A percentile compares a stretch with the other conserved stretches of the same genome.
Evolutionary conservation across 2,888 invertebrate genomes (phyloP).

Genomic region (Danaus chrysippus): DNA sequence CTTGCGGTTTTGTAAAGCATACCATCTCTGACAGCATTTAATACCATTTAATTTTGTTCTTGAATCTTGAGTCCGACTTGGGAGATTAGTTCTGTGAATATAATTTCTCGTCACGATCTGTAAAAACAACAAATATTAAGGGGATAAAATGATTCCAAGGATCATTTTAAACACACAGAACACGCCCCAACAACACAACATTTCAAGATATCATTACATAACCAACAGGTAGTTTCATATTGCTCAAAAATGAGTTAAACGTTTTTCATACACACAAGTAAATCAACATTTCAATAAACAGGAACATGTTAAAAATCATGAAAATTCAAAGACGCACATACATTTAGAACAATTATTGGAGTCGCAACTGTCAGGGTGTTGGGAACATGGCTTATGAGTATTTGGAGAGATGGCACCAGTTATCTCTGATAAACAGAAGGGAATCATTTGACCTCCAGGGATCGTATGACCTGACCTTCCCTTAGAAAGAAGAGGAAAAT

Average conservation of each 20-base stretch:
- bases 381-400: not conserved
- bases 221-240: not conserved
- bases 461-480: constrained; percentile 6
- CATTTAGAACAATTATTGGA: not conserved
- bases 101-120: not conserved
- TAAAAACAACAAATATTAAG: constrained; percentile 2
- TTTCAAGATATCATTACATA: constrained; percentile 5
- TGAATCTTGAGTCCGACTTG: constrained; percentile 19
- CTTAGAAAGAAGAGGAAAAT: not conserved
- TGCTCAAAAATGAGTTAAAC: not conserved
- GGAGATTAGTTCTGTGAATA: constrained; percentile 17
- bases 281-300: constrained; percentile 7
- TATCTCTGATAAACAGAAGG: not conserved
- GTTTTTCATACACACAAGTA: not conserved
- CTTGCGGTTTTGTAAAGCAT: no score
- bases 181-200: not conserved
- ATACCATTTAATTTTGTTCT: constrained; percentile 6
- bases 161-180: constrained; percentile 6
- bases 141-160: not conserved
- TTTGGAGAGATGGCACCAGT: constrained; percentile 1
- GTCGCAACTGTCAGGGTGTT: not conserved
- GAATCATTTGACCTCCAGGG: constrained; percentile 9
- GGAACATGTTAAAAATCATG: not conserved
- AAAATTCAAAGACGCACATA: not conserved
- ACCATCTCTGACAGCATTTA: no score